phyloP scores from a whole-genome alignment of 2,113 vertebrate genomes.

The Cinclus mexicanus region DNA sequence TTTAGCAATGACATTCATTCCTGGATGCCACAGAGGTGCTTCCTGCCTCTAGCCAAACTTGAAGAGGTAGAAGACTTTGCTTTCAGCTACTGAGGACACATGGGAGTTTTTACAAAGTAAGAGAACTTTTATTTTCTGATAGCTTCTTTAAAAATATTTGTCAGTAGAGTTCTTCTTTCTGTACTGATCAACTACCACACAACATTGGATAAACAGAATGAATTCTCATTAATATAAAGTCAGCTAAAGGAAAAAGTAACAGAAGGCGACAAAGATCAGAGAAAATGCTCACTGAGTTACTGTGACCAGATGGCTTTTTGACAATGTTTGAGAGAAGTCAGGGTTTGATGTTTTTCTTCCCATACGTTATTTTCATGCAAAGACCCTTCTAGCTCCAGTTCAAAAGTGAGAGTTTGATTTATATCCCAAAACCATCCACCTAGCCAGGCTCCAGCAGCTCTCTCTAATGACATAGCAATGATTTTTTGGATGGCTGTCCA shows the following conservation, averaged over 20 bases:
- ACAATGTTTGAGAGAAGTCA: background rate
- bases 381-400: background rate
- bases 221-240: background rate
- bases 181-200: background rate
- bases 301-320: background rate
- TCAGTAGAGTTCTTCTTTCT: background rate
- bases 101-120: background rate
- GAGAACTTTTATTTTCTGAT: background rate
- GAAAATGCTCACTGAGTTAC: background rate
- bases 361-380: background rate
- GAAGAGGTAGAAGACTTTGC: background rate
- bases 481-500: background rate
- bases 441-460: background rate
- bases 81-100: background rate
- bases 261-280: background rate
- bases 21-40: background rate
- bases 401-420: constrained; percentile 12
- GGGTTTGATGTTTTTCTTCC: background rate
- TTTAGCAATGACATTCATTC: background rate
- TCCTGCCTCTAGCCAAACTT: background rate
- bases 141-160: background rate
- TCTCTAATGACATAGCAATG: background rate
- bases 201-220: background rate
- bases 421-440: background rate
- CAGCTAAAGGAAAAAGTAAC: background rate